phyloP scores from a whole-genome alignment of 2,113 vertebrate genomes.

The Myrmophylax atrothorax region DNA sequence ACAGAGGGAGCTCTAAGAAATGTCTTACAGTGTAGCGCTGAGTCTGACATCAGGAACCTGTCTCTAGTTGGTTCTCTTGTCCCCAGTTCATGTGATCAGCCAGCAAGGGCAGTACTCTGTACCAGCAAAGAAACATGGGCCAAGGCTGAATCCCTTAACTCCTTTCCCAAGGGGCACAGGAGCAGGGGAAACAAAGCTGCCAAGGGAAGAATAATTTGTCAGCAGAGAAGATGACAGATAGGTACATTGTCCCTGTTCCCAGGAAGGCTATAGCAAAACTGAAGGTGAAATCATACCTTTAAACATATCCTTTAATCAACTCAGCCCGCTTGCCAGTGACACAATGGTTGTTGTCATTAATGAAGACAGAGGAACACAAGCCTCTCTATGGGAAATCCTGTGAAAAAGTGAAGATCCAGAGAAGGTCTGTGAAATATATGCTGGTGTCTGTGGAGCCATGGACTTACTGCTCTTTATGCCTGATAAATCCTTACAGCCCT shows the following conservation, averaged over 20 bases:
- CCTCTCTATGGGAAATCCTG: rapidly evolving
- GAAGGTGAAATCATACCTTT: not conserved
- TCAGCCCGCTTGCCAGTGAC: not conserved
- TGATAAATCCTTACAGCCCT: not conserved
- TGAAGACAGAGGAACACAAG: not conserved
- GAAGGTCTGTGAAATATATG: not conserved
- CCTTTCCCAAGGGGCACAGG: not conserved
- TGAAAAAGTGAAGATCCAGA: not conserved
- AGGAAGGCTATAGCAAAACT: not conserved
- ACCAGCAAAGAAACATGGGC: not conserved
- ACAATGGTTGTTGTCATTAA: not conserved
- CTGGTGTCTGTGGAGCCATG: not conserved
- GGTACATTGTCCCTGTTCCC: not conserved
- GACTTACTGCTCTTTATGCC: not conserved
- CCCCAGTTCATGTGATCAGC: not conserved
- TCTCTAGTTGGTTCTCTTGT: not conserved
- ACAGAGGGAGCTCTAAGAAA: not conserved
- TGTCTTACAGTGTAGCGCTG: not conserved
- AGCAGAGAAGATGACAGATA: not conserved
- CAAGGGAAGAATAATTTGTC: not conserved
- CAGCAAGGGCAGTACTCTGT: not conserved
- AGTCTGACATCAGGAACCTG: not conserved
- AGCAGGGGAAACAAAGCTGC: not conserved
- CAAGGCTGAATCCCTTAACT: not conserved
- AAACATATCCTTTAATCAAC: not conserved